Evolutionary conservation across 2,888 invertebrate genomes (phyloP), one percentile per base, ranked within the genome.

Genomic region (Omphaloscelis lunosa): DNA sequence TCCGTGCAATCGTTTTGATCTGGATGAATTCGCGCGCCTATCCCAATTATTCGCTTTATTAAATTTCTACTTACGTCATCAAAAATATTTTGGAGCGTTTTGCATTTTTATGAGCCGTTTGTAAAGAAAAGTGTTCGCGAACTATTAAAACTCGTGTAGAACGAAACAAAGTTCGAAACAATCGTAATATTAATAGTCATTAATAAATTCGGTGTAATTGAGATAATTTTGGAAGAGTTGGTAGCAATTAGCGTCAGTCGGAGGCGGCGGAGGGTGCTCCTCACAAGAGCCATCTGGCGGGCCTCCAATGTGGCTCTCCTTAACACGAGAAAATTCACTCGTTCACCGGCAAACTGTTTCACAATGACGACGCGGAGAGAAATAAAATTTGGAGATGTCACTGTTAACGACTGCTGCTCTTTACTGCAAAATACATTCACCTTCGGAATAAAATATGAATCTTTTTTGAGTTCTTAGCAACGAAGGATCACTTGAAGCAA

Each of bases 161-260:
- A 80, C 75, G 72, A 75, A 79, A 82, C 78, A 76, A 83, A 78
- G 74, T 79, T 79, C 59, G 78, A 76, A 78, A 72, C 76, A 77
- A 72, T 77, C 67, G 74, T 79, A 76, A 86, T 88, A 89, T 90
- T 84, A 92, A 91, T 89, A 83, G 90, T 90, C 89, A 90, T 91
- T 91, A 91, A 91, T 91, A 91, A 91, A 91, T 92, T 90, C 88
- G 58, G 84, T 89, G 87, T 91, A 92, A 93, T 92, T 93, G 91
- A 84, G 92, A 95, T 95, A 95, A 96, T 96, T 95, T 94, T 93
- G 92, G 92, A 93, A 93, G 93, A 95, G 94, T 94, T 95, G 93
- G 94, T 92, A 95, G 96, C 96, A 96, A 96, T 96, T 96, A 96
- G 94, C 92, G 95, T 92, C 93, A 93, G 93, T 91, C 87, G 91